Evolutionary conservation across 2,797 vertebrate species (phyloP), one percentile per base, ranked within the genome.

Genomic region (Taeniopygia guttata): DNA sequence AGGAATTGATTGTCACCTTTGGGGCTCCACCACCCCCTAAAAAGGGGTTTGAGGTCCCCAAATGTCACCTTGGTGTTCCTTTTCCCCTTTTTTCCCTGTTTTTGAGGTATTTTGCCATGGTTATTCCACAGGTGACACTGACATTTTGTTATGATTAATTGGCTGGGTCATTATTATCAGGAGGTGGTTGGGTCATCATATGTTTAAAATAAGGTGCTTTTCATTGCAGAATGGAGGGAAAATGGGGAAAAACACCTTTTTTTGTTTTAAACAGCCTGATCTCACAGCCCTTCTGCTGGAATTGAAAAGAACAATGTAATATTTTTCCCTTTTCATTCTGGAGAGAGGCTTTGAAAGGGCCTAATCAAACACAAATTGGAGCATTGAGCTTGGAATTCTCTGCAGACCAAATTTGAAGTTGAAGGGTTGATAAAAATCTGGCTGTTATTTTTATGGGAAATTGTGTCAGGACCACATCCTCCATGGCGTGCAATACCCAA

Each of bases 271-370:
- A 73, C 43, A n/a, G 43, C 15, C 55, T 67, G 52, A 81, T 77
- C 66, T 75, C 42, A 1, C 23, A 5, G 83, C 80, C 87, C 76
- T 93, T 58, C 23, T 59, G 51, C 23, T 30, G 3, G 66, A 82
- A 91, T 76, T 55, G 69, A 64, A 6, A 17, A 4, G 73, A 76
- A 86, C 72, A 69, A 80, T 76, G 74, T 51, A 27, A 0, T 21
- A 64, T 94, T 86, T 68, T 54, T 40, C 34, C 67, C 42, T 85
- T 87, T 87, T 74, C 52, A 63, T 80, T 88, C 36, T 7, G 3
- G 42, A 80, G 36, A 75, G 91, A 62, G 66, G 77, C 63, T 95
- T 64, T 95, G 94, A 96, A 95, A 95, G 60, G 59, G 45, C 38
- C 85, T 67, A 86, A 93, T 89, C 94, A 91, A 56, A 69, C 60